Conservation (phyloP, 2,113 vertebrate genomes). For the Neogale vison region DNA sequence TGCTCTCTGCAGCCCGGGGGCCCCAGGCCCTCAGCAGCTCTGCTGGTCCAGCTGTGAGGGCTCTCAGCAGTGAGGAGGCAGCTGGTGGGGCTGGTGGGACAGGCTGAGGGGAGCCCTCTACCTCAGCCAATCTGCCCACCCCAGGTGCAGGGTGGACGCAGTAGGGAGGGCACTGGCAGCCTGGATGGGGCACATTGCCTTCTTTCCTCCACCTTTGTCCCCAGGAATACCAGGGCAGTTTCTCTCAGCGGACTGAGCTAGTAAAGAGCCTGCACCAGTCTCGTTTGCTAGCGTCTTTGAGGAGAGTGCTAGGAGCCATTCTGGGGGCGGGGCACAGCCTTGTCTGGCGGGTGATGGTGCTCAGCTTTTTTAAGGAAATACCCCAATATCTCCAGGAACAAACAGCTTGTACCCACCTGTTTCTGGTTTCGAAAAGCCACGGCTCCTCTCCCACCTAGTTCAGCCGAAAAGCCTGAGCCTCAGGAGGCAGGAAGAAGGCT, state of each 20-base stretch:
- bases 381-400: not conserved
- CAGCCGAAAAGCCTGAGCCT: not conserved
- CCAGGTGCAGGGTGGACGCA: not conserved
- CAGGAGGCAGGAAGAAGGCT: not conserved
- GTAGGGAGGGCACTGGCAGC: not conserved
- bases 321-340: not conserved
- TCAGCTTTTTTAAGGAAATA: not conserved
- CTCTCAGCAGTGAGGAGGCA: not conserved
- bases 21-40: not conserved
- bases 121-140: not conserved
- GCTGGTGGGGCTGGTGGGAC: not conserved
- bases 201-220: not conserved
- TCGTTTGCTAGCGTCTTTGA: not conserved
- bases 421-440: not conserved
- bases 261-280: not conserved
- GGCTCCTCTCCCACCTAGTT: not conserved
- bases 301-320: not conserved
- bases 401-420: not conserved
- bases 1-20: not conserved
- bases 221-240: accelerated
- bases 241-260: not conserved
- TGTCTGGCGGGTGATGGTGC: not conserved
- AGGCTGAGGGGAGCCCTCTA: not conserved
- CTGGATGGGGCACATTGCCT: not conserved
- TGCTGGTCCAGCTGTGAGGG: not conserved